Base-by-base conservation (phyloP, 2,888 invertebrate genomes). In the Xanthia togata region DNA sequence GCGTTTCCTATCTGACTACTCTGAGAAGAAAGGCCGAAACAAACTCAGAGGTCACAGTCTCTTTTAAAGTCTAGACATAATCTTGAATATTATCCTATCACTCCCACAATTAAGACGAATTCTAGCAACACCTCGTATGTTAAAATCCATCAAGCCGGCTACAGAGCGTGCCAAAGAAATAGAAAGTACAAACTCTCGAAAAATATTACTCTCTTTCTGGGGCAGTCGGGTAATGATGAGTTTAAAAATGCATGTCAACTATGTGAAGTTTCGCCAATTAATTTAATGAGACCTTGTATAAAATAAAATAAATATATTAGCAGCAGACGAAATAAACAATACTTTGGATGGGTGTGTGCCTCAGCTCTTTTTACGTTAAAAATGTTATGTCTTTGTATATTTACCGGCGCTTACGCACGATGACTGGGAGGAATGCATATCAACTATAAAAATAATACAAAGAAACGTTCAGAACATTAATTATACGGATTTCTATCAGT, bases 371-470 rank as follows among this genome's bases (percentile, higher is more conserved):
- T 69, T 72, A 76, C 60, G 12, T 73, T 41, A 41, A 59, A 79
- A 82, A 70, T 87, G 87, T 87, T 82, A 87, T 23, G 89, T 91
- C 89, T 91, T 90, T 91, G 89, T 87, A 82, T 82, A 83, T 68
- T 76, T 79, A 78, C 72, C 74, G 73, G 73, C 0, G 26, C 63
- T 57, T 81, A 85, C 78, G 68, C 62, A 69, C 53, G 77, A 76
- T 26, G 62, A 67, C 70, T 63, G 77, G 67, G 23, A 57, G 53
- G 70, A 41, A 79, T 57, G 78, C 76, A 69, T 63, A 84, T 70
- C 38, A 60, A 80, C 85, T 67, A 73, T 14, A 44, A 44, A 81
- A 81, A 78, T 35, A 4, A 81, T 11, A 81, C 64, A 70, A 68
- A 55, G 5, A 23, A 20, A 9, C 12, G 23, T 78, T 63, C 31